Conservation (phyloP, 1,140 invertebrate genomes). For the Yoshiicerus persimilis region DNA sequence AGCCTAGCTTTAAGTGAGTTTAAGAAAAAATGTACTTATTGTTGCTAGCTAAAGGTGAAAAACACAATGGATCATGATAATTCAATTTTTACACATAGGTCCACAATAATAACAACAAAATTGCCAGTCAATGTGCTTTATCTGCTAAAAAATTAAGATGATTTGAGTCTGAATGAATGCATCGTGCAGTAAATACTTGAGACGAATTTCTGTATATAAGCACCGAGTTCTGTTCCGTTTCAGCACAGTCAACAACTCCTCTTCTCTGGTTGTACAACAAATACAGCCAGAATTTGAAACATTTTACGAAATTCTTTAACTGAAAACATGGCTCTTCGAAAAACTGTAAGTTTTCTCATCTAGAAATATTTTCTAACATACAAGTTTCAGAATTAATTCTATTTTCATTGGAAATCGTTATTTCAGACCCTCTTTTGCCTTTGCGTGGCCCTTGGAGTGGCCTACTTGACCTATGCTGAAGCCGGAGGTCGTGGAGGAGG, state of each 20-base stretch:
- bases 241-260: constrained; percentile 13
- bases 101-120: constrained; percentile 17
- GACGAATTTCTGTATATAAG: not conserved
- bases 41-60: not conserved
- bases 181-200: not conserved
- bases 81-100: not conserved
- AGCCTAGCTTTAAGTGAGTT: not conserved
- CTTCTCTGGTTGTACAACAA: not conserved
- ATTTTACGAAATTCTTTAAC: not conserved
- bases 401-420: not conserved
- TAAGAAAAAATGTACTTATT: not conserved
- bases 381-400: not conserved
- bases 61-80: constrained; percentile 2
- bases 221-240: not conserved
- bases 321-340: not conserved
- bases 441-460: not conserved
- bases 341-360: constrained; percentile 15
- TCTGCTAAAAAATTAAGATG: not conserved
- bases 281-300: not conserved
- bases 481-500: not conserved
- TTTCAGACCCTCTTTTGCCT: not conserved
- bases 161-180: not conserved
- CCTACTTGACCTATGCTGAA: not conserved
- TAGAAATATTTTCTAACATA: not conserved
- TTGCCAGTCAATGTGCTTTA: constrained; percentile 9